A percentile compares a stretch with the other conserved stretches of the same genome.
phyloP scores from a whole-genome alignment of 53 echinoderm and acorn worm species.

The Stichopus horrens region DNA sequence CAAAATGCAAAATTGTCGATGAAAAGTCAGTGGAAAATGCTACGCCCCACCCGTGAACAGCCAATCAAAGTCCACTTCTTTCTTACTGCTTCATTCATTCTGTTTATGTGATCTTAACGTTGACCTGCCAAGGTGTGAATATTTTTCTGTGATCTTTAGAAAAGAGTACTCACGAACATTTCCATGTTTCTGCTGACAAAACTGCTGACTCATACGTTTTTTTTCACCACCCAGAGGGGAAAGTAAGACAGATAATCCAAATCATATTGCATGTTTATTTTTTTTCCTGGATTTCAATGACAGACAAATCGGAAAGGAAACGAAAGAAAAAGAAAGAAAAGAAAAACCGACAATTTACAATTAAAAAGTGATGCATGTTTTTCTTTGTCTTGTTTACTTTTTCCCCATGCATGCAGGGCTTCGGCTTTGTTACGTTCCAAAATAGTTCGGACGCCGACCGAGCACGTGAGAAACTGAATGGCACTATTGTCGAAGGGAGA shows the following conservation, averaged over 20 bases:
- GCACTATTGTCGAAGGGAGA: conserved; percentile 99
- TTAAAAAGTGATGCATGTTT: conserved; percentile 93
- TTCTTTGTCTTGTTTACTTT: conserved; percentile 81
- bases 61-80: too few relatives aligned
- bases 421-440: conserved; percentile 99
- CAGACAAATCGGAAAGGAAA: background rate
- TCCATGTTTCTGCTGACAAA: too few relatives aligned
- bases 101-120: background rate
- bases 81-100: too few relatives aligned
- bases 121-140: conserved; percentile 14
- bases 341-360: background rate
- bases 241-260: conserved; percentile 1
- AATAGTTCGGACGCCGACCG: conserved; percentile 99
- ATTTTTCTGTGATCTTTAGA: background rate
- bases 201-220: too few relatives aligned
- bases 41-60: too few relatives aligned
- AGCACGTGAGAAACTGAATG: conserved; percentile 99
- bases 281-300: conserved; percentile 15
- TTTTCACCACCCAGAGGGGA: background rate
- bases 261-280: conserved; percentile 33
- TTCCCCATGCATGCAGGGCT: conserved; percentile 99
- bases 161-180: too few relatives aligned
- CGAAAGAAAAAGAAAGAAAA: conserved; percentile 9
- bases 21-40: too few relatives aligned
- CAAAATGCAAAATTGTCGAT: too few relatives aligned